Evolutionary conservation across 1,140 invertebrate genomes (phyloP), one percentile per base, ranked within the genome.

Genomic region (Dendrolimus kikuchii): DNA sequence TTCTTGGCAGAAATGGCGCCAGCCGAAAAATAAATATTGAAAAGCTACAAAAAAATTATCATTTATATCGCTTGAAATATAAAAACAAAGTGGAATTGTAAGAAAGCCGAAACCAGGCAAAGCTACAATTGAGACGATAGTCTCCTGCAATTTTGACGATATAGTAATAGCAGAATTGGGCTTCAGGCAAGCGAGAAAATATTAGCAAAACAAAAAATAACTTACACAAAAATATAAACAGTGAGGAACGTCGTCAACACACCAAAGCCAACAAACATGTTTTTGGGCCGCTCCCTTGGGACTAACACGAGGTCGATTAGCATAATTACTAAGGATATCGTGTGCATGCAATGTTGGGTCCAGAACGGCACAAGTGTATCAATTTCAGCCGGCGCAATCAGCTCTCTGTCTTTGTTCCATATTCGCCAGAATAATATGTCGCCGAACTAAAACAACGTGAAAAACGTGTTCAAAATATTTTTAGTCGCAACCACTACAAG

Each of bases 291-390:
- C 45, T 63, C 49, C 38, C 77, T 54, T 4, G 59, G 65, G 2
- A 81, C 69, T 5, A 72, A 39, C 6, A 78, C 10, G 0, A 84
- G 59, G 43, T 84, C 81, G 38, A 78, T 40, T 5, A 80, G 38
- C 2, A 73, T 67, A 6, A 74, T 58, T 0, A 72, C 42, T 10
- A 84, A 46, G 2, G 79, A 72, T 1, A 72, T 59, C 2, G 79
- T 79, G 54, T 84, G 81, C 69, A 82, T 75, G 9, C 72, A 68
- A 47, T 84, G 79, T 7, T 84, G 77, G 2, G 69, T 60, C 77
- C 76, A 84, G 5, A 74, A 47, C 0, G 78, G 64, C 5, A 81
- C 62, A 6, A 64, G 50, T 1, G 57, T 57, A 6, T 77, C 68
- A 0, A 68, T 56, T 2, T 59, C 53, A 2, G 51, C 6, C 7